Conservation (phyloP, 2,113 vertebrate genomes). For the Drymodes brunneopygia region DNA sequence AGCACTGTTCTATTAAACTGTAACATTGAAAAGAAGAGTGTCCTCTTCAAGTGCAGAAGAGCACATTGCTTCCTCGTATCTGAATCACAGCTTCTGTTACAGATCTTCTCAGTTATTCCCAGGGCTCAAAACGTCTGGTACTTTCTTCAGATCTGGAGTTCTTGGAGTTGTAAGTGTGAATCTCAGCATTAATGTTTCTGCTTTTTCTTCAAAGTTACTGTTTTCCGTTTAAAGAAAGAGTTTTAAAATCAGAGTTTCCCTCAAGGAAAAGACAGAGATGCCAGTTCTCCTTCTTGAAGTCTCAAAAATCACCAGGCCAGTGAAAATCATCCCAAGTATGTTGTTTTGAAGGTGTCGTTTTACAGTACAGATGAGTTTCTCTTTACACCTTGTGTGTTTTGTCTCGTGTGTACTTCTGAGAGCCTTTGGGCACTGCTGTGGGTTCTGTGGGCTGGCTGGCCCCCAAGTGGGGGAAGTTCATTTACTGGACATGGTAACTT, state of each 20-base stretch:
- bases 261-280: background rate
- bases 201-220: background rate
- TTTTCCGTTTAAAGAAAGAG: background rate
- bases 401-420: background rate
- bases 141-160: background rate
- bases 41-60: constrained; percentile 21
- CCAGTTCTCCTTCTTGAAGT: background rate
- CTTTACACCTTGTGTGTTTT: background rate
- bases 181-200: background rate
- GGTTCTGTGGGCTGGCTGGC: background rate
- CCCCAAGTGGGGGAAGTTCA: background rate
- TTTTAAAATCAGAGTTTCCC: background rate
- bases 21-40: constrained; percentile 38
- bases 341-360: background rate
- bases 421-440: background rate
- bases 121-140: background rate
- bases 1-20: constrained; percentile 34
- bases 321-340: background rate
- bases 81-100: background rate
- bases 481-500: background rate
- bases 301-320: background rate
- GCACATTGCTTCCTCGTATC: background rate
- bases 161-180: background rate
- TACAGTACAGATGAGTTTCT: background rate
- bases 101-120: constrained; percentile 12